Percentiles rank a stretch among this genome's conserved stretches.
phyloP scores from a whole-genome alignment of 2,888 invertebrate species.

The Junonia oenone region DNA sequence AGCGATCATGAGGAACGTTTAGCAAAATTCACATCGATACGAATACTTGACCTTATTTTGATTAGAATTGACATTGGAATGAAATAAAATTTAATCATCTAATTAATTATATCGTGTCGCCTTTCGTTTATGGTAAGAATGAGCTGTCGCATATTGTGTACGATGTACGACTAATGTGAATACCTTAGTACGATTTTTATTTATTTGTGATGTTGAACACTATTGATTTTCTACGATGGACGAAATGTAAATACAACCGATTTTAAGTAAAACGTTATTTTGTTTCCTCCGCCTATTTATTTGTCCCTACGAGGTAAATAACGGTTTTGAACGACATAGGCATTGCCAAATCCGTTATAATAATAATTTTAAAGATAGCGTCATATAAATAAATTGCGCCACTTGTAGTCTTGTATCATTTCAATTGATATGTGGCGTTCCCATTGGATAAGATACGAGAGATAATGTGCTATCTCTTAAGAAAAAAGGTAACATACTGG shows the following conservation, averaged over 20 bases:
- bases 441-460: constrained; percentile 31
- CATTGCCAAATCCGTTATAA: constrained; percentile 21
- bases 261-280: constrained; percentile 79
- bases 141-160: constrained; percentile 70
- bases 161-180: constrained; percentile 71
- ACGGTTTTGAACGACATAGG: constrained; percentile 23
- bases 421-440: constrained; percentile 32
- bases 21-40: constrained; percentile 34
- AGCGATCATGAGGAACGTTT: constrained; percentile 54
- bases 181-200: constrained; percentile 77
- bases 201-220: constrained; percentile 80
- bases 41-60: constrained; percentile 24
- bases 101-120: constrained; percentile 64
- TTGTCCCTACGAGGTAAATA: constrained; percentile 43
- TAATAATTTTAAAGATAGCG: constrained; percentile 39
- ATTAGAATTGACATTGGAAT: constrained; percentile 53
- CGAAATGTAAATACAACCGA: constrained; percentile 80
- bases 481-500: not conserved
- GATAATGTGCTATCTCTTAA: not conserved
- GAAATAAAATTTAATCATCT: constrained; percentile 41
- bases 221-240: constrained; percentile 78
- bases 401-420: constrained; percentile 9
- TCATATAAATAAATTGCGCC: constrained; percentile 48
- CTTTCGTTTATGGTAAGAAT: constrained; percentile 69
- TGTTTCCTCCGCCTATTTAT: constrained; percentile 74